Percentiles rank a stretch among this genome's conserved stretches.
Evolutionary conservation across 2,113 vertebrate genomes (phyloP).

Genomic region (pig (Sus scrofa)): DNA sequence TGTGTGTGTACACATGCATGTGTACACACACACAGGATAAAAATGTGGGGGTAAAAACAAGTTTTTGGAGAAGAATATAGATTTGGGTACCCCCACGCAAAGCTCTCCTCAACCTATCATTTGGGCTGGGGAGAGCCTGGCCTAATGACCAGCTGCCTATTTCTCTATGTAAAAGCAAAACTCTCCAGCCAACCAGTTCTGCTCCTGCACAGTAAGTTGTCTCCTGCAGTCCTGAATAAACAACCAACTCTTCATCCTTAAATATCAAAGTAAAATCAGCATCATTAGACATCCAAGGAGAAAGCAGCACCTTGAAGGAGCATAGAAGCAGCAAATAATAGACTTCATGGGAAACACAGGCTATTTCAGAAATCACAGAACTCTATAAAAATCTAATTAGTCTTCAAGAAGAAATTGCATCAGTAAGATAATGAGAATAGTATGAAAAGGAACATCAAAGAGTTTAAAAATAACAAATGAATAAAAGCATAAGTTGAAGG

Average conservation of each 20-base stretch:
- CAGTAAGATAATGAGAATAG: neutral
- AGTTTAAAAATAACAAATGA: neutral
- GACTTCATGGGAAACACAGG: neutral
- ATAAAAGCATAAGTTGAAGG: neutral
- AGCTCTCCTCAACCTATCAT: neutral
- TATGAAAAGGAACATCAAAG: neutral
- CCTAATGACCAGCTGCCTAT: neutral
- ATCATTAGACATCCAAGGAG: neutral
- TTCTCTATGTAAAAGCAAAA: neutral
- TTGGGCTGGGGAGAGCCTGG: neutral
- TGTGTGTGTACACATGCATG: neutral
- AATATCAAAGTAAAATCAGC: neutral
- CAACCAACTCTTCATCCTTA: neutral
- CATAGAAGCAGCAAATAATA: neutral
- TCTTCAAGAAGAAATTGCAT: neutral
- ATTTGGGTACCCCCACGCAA: neutral
- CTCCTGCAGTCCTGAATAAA: neutral
- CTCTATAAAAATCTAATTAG: neutral
- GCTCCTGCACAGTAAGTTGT: neutral
- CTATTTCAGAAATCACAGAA: neutral
- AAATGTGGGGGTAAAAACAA: neutral
- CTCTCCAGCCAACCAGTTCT: neutral
- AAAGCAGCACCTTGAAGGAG: neutral
- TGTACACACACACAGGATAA: too few relatives aligned
- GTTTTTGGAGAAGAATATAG: neutral